These are phyloP conservation scores for Eupristina koningsbergeri DNA, from an alignment of 1,140 invertebrate genomes.

Conservation along the genomic window DNA sequence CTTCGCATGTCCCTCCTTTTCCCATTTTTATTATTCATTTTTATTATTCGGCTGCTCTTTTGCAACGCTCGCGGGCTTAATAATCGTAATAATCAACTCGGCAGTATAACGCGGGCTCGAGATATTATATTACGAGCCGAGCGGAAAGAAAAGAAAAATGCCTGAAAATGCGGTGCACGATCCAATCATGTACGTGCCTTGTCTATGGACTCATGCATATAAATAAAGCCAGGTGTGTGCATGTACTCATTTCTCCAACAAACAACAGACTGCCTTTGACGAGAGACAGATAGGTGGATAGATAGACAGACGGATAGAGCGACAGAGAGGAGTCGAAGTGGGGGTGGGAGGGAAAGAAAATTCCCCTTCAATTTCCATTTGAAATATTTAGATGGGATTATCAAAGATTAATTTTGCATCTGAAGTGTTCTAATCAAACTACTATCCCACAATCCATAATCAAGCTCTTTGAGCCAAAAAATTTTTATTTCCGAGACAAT, in stretches of 20 bases:
- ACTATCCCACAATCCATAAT: too few species aligned
- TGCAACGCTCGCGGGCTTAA: constrained; percentile 57
- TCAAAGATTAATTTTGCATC: too few species aligned
- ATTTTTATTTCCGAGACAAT: too few species aligned
- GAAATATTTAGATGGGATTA: too few species aligned
- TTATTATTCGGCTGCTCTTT: constrained; percentile 10
- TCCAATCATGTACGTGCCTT: constrained; percentile 7
- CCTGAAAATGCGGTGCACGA: constrained; percentile 16
- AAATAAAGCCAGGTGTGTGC: neutral
- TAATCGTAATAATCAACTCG: constrained; percentile 68
- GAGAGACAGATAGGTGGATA: too few species aligned
- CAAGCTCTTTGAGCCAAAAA: too few species aligned
- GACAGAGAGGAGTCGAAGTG: too few species aligned
- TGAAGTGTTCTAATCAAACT: too few species aligned
- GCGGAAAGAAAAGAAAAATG: constrained; percentile 23
- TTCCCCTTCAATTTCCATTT: too few species aligned
- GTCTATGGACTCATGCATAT: constrained; percentile 18
- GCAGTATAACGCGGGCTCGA: constrained; percentile 1
- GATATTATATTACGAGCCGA: neutral
- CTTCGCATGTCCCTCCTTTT: constrained; percentile 52
- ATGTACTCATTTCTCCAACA: neutral
- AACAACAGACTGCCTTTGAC: neutral
- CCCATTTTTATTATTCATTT: constrained; percentile 51
- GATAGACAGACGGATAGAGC: too few species aligned
- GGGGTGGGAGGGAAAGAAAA: too few species aligned